These are phyloP conservation scores for Notothenia coriiceps DNA, from an alignment of 2,113 vertebrate genomes.

Conservation along the genomic window DNA sequence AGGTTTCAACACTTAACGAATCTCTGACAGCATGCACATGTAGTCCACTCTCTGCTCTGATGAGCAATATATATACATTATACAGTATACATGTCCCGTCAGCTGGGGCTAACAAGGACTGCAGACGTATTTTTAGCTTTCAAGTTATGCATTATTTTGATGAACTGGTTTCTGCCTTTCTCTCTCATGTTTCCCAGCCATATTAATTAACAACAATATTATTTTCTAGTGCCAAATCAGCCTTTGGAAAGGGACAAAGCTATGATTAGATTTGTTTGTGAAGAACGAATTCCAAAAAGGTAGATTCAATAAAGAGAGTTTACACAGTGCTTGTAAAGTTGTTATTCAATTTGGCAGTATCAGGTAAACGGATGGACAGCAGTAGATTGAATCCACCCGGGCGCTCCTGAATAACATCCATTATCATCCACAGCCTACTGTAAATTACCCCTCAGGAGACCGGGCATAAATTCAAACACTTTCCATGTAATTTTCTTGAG, in stretches of 20 bases:
- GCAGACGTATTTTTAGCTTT: constrained; percentile 2
- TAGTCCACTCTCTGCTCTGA: constrained; percentile 12
- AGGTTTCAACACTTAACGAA: constrained; percentile 50
- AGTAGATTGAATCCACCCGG: constrained; percentile 23
- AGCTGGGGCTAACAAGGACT: neutral
- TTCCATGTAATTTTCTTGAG: constrained; percentile 44
- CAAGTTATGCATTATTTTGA: neutral
- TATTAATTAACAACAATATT: neutral
- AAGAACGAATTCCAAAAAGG: constrained; percentile 27
- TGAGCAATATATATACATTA: constrained; percentile 31
- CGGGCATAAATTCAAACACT: constrained; percentile 21
- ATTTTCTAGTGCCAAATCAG: constrained; percentile 10
- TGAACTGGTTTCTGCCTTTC: constrained; percentile 16
- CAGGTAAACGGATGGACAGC: constrained; percentile 37
- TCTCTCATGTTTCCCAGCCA: constrained; percentile 11
- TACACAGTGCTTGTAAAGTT: constrained; percentile 40
- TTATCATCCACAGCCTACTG: constrained; percentile 26
- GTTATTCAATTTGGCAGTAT: constrained; percentile 31
- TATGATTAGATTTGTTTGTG: constrained; percentile 56
- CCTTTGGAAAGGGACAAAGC: constrained; percentile 20
- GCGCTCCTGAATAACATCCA: constrained; percentile 25
- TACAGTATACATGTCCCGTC: neutral
- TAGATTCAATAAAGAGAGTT: constrained; percentile 49
- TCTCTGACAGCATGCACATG: constrained; percentile 37
- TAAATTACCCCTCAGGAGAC: constrained; percentile 27